A percentile compares a stretch with the other conserved stretches of the same genome.
Conservation (phyloP, 1,140 invertebrate genomes). For the Neodiprion fabricii region DNA sequence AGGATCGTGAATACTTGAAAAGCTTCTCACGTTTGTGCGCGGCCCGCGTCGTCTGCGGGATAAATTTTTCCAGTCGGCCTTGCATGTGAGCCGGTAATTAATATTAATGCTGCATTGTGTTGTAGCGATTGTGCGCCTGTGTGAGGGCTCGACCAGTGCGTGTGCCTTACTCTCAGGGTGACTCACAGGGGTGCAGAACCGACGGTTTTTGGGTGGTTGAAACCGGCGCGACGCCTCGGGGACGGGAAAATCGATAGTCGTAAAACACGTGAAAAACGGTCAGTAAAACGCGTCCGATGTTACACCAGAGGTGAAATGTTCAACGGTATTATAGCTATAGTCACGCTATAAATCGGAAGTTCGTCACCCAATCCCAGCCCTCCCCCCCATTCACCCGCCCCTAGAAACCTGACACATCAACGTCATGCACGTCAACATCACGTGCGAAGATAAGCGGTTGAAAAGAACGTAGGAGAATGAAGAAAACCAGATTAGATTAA, state of each 20-base stretch:
- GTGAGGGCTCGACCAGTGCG: constrained; percentile 38
- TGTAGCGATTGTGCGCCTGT: constrained; percentile 20
- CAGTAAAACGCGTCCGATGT: constrained; percentile 9
- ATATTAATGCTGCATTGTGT: constrained; percentile 40
- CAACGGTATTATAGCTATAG: constrained; percentile 27
- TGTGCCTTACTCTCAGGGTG: neutral
- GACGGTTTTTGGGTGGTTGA: too few relatives aligned
- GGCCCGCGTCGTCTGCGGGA: neutral
- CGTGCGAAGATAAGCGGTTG: neutral
- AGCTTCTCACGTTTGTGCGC: neutral
- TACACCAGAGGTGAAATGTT: neutral
- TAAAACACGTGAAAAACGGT: constrained; percentile 39
- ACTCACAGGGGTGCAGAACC: neutral
- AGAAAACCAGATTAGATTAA: neutral
- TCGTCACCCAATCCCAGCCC: neutral
- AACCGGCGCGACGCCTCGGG: constrained; percentile 15
- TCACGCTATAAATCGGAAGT: constrained; percentile 42
- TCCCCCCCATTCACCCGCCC: constrained; percentile 1
- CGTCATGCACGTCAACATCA: neutral
- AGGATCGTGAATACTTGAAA: neutral
- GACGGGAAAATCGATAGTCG: constrained; percentile 37
- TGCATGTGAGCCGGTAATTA: constrained; percentile 40
- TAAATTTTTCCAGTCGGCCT: constrained; percentile 29
- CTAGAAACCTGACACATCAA: neutral
- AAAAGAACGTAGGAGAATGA: neutral